These are phyloP conservation scores for Nezara viridula DNA, from an alignment of 2,888 invertebrate genomes.

Conservation along the genomic window DNA sequence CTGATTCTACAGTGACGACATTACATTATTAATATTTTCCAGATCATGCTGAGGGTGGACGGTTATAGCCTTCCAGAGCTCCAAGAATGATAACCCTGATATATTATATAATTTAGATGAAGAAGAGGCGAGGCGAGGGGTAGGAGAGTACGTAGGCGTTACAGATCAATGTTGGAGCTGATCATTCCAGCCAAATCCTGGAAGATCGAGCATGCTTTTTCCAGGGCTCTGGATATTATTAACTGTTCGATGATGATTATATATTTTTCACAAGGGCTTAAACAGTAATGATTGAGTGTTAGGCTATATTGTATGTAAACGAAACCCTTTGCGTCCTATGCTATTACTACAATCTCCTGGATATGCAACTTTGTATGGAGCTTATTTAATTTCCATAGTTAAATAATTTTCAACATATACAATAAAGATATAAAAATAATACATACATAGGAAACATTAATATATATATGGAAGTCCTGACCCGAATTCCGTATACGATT, in stretches of 20 bases:
- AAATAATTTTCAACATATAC: too few species aligned
- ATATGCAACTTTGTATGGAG: too few species aligned
- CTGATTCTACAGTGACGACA: too few species aligned
- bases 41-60: not conserved
- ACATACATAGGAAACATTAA: too few species aligned
- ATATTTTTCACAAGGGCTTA: not conserved
- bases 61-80: not conserved
- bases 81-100: not conserved
- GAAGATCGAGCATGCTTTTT: not conserved
- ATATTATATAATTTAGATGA: constrained; percentile 3
- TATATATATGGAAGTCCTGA: too few species aligned
- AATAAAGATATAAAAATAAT: too few species aligned
- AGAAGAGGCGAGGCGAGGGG: not conserved
- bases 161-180: constrained; percentile 15
- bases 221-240: not conserved
- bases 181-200: constrained; percentile 26
- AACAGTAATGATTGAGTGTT: not conserved
- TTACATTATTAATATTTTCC: not conserved
- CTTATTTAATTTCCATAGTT: too few species aligned
- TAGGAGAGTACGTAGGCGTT: constrained; percentile 15
- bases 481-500: too few species aligned
- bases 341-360: too few species aligned
- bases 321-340: too few species aligned
- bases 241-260: not conserved
- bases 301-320: too few species aligned